Evolutionary conservation across 1,140 invertebrate genomes (phyloP), one percentile per base, ranked within the genome.

Genomic region (Drosophila watanabei): DNA sequence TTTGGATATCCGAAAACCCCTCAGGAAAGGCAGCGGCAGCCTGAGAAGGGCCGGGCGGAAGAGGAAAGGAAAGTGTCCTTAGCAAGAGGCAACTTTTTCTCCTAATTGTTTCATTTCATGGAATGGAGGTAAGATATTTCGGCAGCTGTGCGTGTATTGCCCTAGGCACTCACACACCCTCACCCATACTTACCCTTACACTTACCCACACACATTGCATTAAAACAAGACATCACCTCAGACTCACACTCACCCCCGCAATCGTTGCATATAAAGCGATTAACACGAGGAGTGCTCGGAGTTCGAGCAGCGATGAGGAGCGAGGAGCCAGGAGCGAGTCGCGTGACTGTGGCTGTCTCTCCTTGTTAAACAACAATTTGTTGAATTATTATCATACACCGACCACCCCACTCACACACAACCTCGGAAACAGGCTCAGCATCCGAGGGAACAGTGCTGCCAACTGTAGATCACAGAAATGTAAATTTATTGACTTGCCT

Each of bases 41-140:
- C 28, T 24, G 24, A 24, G 4, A 13, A 8, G 37, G 32, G 32
- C 1, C 2, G 48, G 16, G 0, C n/a, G 16, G 30, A 13, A 18
- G 43, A 28, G 41, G 33, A 56, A 63, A 59, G 66, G 59, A 59
- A 79, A 33, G 45, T 48, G 77, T 88, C 84, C 80, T 87, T 75
- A 70, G 80, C 78, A 84, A 73, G 78, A 88, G 79, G 83, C 76
- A 89, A 90, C 85, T 89, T 89, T 90, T 89, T 85, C 86, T 86
- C 87, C 86, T 91, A 90, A 90, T 90, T 90, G 86, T 90, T 90
- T 90, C 86, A 90, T 90, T 90, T 78, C 87, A 86, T 71, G 86
- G 85, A 90, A 91, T 86, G 82, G 84, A 90, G 86, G 86, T 90
- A 90, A 90, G 86, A 90, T 82, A 86, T 90, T 90, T 90, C 75